Evolutionary conservation across 2,113 vertebrate species (phyloP).

Genomic region (Strix uralensis): DNA sequence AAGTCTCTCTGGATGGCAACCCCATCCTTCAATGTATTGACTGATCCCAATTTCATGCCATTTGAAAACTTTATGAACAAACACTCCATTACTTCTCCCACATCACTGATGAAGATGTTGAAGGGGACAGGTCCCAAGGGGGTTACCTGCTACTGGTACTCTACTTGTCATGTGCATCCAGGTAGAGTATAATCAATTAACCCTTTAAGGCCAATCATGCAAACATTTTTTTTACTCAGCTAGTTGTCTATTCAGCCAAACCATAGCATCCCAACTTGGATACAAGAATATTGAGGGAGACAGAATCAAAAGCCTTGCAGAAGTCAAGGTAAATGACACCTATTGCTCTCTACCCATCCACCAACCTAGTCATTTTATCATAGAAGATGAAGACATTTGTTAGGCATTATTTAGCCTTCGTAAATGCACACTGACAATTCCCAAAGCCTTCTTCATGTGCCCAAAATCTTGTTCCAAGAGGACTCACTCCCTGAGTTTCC

Average conservation of each 20-base stretch:
- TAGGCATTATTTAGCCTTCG: background rate
- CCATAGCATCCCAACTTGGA: background rate
- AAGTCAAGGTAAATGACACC: background rate
- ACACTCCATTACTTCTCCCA: background rate
- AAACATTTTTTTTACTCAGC: background rate
- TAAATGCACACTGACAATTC: background rate
- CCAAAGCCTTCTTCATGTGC: background rate
- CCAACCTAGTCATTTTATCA: background rate
- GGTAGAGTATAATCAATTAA: background rate
- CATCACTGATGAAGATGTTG: background rate
- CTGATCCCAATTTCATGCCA: background rate
- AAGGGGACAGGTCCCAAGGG: background rate
- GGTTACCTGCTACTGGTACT: background rate
- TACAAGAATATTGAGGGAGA: background rate
- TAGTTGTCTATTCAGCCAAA: background rate
- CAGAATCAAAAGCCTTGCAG: background rate
- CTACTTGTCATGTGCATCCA: background rate
- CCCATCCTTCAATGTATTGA: background rate
- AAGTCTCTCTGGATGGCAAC: background rate
- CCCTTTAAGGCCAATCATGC: accelerated
- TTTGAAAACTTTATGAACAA: background rate
- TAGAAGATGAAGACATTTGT: background rate
- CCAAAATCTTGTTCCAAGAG: background rate
- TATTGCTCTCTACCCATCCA: background rate
- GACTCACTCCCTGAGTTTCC: background rate